phyloP scores from a whole-genome alignment of 2,113 vertebrate species.

The Corythornis madagascariensis region DNA sequence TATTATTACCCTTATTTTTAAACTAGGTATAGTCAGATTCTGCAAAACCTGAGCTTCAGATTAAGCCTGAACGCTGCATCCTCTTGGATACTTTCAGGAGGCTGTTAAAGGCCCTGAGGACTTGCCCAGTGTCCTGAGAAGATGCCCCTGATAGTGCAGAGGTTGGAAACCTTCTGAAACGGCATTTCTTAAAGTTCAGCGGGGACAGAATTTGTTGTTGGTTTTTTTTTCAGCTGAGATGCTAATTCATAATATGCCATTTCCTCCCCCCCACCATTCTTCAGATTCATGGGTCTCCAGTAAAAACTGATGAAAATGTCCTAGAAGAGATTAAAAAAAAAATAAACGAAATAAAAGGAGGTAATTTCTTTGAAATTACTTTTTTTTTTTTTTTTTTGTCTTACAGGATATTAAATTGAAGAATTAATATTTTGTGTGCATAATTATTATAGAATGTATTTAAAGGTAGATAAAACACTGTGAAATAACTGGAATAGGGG shows the following conservation, averaged over 20 bases:
- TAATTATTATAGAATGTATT: not conserved
- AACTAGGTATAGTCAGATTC: not conserved
- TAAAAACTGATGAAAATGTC: not conserved
- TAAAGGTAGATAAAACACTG: not conserved
- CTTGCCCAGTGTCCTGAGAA: not conserved
- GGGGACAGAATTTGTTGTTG: not conserved
- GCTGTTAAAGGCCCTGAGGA: not conserved
- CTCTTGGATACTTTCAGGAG: not conserved
- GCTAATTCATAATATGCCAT: not conserved
- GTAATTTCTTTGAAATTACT: not conserved
- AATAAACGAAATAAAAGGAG: not conserved
- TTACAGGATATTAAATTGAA: not conserved
- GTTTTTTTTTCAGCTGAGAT: not conserved
- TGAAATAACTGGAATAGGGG: not conserved
- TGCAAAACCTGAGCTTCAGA: not conserved
- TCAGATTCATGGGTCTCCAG: not conserved
- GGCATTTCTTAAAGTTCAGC: not conserved
- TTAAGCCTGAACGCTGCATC: fast-evolving
- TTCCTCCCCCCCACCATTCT: fast-evolving
- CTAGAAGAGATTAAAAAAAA: not conserved
- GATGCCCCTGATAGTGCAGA: not conserved
- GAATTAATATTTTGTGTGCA: not conserved
- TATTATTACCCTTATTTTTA: too few species aligned
- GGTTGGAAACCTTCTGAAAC: not conserved
- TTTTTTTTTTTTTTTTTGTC: not conserved